Evolutionary conservation across 2,113 vertebrate species (phyloP).

Genomic region (Notothenia coriiceps): DNA sequence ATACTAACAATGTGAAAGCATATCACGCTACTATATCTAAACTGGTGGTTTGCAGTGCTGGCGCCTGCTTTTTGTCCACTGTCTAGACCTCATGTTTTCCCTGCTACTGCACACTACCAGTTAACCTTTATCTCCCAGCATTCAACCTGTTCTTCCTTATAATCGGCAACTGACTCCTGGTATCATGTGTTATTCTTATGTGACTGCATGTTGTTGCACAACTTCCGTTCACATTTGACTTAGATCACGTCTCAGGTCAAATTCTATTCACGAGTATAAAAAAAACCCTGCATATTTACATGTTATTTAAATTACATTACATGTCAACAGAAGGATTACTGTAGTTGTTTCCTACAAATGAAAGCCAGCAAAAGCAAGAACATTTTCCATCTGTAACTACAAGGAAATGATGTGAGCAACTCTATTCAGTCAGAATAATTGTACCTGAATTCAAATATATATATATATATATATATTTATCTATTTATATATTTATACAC

Average conservation of each 20-base stretch:
- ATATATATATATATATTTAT: too few species aligned
- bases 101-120: slow-evolving; percentile 22
- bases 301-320: slow-evolving; percentile 20
- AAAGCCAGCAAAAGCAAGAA: slow-evolving; percentile 26
- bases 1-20: slow-evolving; percentile 66
- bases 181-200: background rate
- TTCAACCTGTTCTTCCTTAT: slow-evolving; percentile 23
- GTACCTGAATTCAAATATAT: background rate
- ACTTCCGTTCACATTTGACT: background rate
- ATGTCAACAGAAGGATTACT: slow-evolving; percentile 22
- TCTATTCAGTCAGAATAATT: slow-evolving; percentile 12
- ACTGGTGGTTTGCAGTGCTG: slow-evolving; percentile 56
- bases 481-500: background rate
- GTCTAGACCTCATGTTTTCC: slow-evolving; percentile 52
- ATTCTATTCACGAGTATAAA: background rate
- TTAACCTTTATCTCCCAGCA: slow-evolving; percentile 22
- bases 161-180: background rate
- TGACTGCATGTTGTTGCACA: background rate
- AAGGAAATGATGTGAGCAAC: slow-evolving; percentile 25
- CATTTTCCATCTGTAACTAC: slow-evolving; percentile 38
- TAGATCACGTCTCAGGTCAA: background rate
- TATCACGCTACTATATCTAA: slow-evolving; percentile 74
- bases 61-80: slow-evolving; percentile 58
- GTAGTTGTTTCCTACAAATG: slow-evolving; percentile 38
- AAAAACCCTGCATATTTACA: background rate